Base-by-base conservation (phyloP, 2,113 vertebrate genomes). In the Typhlomys cinereus region DNA sequence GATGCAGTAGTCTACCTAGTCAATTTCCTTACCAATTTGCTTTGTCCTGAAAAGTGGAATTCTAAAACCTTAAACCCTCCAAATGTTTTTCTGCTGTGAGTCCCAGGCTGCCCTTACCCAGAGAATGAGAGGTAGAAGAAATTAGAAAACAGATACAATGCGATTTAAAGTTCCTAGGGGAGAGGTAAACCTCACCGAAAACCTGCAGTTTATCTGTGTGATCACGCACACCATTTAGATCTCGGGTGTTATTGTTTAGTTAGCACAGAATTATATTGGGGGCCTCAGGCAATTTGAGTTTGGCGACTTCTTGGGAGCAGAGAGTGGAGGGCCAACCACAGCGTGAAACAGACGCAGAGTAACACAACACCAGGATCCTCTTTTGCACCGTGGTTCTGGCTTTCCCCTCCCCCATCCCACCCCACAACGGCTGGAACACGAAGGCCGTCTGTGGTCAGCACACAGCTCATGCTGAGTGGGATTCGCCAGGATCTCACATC, bases 1-100 rank as follows among this genome's bases (percentile, higher is more conserved):
- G 10, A 85, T 62, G 5, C 44, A 74, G 75, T 71, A 73, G 67
- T 75, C 39, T 83, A 44, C 78, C 62, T 50, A 75, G 62, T 61
- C 10, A 27, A 90, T 95, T 54, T 93, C 25, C 57, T 57, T 73
- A 13, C 75, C 87, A 62, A 78, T 86, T 86, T 69, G 39, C 79
- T 91, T 87, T 36, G 15, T 81, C 12, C 50, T 81, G 41, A 85
- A 59, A 74, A 15, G 8, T 75, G 31, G 67, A 62, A 31, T 39
- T 84, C 81, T 89, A 62, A 94, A 67, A 34, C 25, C 44, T 39
- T 78, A 61, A 88, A 41, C n/a, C 14, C 87, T 50, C 5, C 17
- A 93, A 88, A 79, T 62, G 17, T 34, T 54, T 93, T 89, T 81
- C 73, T 91, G 70, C 67, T 81, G 79, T 79, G 52, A 85, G 73